Conservation (phyloP, 2,113 vertebrate genomes). For the Cisticola juncidis region DNA sequence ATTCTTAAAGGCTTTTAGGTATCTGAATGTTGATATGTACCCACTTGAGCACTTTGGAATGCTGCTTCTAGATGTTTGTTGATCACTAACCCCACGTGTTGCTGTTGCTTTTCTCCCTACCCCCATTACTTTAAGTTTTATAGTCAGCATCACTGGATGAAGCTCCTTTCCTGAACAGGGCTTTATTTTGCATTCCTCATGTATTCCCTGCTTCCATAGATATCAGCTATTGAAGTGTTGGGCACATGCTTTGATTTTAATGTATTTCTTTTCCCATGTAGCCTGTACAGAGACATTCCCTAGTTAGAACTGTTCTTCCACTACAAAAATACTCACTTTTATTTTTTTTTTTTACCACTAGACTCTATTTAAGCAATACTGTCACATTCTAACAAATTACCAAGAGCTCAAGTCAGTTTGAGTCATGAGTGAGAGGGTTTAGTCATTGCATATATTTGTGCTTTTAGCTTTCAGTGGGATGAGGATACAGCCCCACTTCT, state of each 20-base stretch:
- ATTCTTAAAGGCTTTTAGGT: background rate
- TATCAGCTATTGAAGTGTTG: background rate
- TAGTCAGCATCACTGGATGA: background rate
- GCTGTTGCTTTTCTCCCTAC: background rate
- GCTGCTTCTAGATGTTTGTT: background rate
- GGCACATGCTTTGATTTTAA: background rate
- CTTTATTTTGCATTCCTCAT: background rate
- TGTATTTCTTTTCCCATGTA: background rate
- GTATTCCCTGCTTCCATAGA: background rate
- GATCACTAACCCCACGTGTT: background rate
- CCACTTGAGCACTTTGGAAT: background rate
- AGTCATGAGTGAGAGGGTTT: background rate
- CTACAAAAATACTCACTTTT: background rate
- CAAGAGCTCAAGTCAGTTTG: background rate
- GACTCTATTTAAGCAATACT: background rate
- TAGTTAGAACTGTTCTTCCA: background rate
- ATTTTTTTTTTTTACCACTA: background rate
- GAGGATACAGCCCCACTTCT: background rate
- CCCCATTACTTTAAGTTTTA: background rate
- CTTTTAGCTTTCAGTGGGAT: background rate
- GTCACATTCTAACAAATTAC: background rate
- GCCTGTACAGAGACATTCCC: background rate
- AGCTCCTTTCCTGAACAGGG: background rate
- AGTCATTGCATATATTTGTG: background rate
- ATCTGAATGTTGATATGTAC: background rate